These are phyloP conservation scores for Eristalis intricaria DNA, from an alignment of 2,888 invertebrate genomes.

Conservation along the genomic window DNA sequence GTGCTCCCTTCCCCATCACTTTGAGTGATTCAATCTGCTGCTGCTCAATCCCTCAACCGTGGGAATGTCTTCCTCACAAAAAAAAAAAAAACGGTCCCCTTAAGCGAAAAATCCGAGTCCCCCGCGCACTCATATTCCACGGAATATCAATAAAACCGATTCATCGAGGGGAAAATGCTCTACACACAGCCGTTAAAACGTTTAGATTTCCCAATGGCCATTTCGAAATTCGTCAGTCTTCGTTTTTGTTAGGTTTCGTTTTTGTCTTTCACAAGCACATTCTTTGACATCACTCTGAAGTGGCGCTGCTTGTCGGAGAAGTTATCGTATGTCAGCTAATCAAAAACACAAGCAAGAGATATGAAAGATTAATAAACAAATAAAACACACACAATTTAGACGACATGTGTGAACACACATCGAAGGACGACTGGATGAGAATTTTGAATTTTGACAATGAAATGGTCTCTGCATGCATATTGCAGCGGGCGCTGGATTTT, in stretches of 20 bases:
- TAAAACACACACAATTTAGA: background rate
- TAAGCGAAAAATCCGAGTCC: background rate
- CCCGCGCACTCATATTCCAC: background rate
- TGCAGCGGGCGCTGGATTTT: background rate
- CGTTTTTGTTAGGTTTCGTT: too few relatives aligned
- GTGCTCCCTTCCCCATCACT: background rate
- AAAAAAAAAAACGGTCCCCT: background rate
- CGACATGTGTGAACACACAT: background rate
- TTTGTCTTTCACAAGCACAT: background rate
- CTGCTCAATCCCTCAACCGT: background rate
- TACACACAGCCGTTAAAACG: background rate
- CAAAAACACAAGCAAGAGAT: slow-evolving; percentile 5
- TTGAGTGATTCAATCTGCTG: background rate
- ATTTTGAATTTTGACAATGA: background rate
- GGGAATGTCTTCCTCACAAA: background rate
- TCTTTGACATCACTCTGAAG: background rate
- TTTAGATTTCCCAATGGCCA: background rate
- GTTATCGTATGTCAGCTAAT: slow-evolving; percentile 7
- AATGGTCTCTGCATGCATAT: background rate
- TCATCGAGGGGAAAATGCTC: background rate
- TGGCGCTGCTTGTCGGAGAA: slow-evolving; percentile 7
- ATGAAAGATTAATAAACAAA: background rate
- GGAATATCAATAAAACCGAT: background rate
- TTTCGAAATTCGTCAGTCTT: background rate
- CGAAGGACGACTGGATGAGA: background rate